These are phyloP conservation scores for Xylocopa sonorina DNA, from an alignment of 1,140 invertebrate genomes.

Conservation along the genomic window DNA sequence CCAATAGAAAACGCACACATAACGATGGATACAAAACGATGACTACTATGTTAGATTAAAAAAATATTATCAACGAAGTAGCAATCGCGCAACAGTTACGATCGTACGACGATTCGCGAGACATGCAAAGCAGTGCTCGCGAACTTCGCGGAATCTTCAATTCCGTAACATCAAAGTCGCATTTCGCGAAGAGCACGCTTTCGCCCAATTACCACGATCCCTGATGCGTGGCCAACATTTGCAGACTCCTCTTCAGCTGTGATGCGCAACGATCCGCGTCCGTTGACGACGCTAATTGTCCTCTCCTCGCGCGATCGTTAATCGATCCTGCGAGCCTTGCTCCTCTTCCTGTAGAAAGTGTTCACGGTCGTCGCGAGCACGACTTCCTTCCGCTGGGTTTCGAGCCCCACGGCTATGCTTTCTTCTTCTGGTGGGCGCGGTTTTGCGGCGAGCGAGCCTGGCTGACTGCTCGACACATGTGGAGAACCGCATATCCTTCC, in stretches of 20 bases:
- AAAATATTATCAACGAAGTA: too few species aligned
- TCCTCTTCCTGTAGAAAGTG: constrained; percentile 10
- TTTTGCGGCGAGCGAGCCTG: constrained; percentile 8
- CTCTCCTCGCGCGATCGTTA: constrained; percentile 10
- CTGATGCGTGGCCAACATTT: constrained; percentile 10
- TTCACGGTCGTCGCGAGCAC: not conserved
- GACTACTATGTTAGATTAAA: too few species aligned
- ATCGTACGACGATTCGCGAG: too few species aligned
- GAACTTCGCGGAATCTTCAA: not conserved
- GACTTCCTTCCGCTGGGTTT: constrained; percentile 25
- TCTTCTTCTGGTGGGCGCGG: constrained; percentile 26
- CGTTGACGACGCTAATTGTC: not conserved
- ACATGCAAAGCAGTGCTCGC: too few species aligned
- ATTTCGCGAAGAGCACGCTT: constrained; percentile 3
- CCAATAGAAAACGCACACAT: too few species aligned
- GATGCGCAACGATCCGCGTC: not conserved
- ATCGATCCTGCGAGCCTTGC: constrained; percentile 4
- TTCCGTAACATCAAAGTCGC: not conserved
- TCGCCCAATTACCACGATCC: constrained; percentile 18
- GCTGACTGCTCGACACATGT: constrained; percentile 58
- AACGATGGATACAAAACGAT: too few species aligned
- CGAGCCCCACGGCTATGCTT: not conserved
- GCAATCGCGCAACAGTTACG: too few species aligned
- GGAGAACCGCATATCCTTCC: constrained; percentile 74
- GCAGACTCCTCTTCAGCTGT: constrained; percentile 22